Evolutionary conservation across 2,113 vertebrate species (phyloP).

Genomic region (Clupea harengus): DNA sequence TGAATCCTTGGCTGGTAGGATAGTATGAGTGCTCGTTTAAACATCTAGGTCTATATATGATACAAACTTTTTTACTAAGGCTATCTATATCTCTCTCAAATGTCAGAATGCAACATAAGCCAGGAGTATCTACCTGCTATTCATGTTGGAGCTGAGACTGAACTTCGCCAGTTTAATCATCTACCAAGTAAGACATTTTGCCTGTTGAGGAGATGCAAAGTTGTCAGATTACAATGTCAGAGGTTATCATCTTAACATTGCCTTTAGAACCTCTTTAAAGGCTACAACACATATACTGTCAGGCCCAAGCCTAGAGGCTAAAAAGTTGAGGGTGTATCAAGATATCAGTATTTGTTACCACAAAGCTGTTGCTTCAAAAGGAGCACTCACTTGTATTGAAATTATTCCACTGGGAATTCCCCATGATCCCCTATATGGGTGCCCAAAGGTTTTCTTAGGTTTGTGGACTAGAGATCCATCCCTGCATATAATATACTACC

Average conservation of each 20-base stretch:
- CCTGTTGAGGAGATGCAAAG: neutral
- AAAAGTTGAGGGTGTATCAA: too few species aligned
- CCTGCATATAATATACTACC: neutral
- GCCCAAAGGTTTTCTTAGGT: too few species aligned
- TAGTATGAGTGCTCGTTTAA: neutral
- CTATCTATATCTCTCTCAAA: neutral
- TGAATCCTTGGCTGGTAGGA: constrained; percentile 39
- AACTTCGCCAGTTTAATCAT: constrained; percentile 39
- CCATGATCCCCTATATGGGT: neutral
- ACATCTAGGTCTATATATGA: neutral
- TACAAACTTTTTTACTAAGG: neutral
- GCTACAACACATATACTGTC: neutral
- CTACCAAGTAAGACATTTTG: constrained; percentile 17
- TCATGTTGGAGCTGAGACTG: constrained; percentile 46
- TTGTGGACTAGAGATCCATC: neutral
- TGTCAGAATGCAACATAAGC: constrained; percentile 46
- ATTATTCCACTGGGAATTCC: neutral
- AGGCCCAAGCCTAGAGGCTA: too few species aligned
- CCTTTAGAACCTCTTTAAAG: neutral
- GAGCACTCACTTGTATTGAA: neutral
- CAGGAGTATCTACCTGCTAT: constrained; percentile 44
- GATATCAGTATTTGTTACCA: neutral
- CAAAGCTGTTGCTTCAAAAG: neutral
- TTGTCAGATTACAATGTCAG: neutral
- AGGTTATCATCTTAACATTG: neutral